These are phyloP conservation scores for Cyprinus carpio DNA, from an alignment of 2,113 vertebrate genomes.

Conservation along the genomic window DNA sequence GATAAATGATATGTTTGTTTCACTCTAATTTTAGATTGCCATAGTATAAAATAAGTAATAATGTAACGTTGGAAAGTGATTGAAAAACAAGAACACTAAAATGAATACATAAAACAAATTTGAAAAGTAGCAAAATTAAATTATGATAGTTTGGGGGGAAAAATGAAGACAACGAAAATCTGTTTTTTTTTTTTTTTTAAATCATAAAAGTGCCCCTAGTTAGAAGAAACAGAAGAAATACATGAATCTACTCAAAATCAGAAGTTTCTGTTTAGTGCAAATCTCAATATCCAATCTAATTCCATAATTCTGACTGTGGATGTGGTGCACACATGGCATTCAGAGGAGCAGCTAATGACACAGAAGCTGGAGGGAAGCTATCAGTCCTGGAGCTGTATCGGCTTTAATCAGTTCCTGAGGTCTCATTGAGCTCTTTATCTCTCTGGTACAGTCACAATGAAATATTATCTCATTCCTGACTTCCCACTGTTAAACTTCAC, in stretches of 20 bases:
- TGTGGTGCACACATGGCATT: background rate
- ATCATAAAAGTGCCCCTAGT: background rate
- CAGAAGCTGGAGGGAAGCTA: background rate
- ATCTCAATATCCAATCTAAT: background rate
- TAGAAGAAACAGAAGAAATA: background rate
- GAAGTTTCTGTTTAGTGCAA: background rate
- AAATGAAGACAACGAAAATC: background rate
- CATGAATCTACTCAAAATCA: background rate
- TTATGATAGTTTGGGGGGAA: background rate
- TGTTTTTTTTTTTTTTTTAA: background rate
- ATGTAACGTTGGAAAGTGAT: background rate
- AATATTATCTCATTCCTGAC: conserved; percentile 12
- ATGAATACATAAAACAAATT: too few species aligned
- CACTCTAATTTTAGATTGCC: background rate
- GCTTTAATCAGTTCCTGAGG: conserved; percentile 33
- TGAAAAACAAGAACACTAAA: background rate
- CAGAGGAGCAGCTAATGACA: background rate
- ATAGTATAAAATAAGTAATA: background rate
- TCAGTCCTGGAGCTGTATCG: background rate
- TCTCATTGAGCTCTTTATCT: conserved; percentile 30
- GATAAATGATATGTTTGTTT: too few species aligned
- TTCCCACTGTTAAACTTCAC: background rate
- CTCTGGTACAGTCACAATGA: conserved; percentile 7
- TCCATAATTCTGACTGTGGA: background rate
- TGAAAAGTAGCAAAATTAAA: background rate